phyloP scores from a whole-genome alignment of 2,113 vertebrate species.

The Serinus canaria region DNA sequence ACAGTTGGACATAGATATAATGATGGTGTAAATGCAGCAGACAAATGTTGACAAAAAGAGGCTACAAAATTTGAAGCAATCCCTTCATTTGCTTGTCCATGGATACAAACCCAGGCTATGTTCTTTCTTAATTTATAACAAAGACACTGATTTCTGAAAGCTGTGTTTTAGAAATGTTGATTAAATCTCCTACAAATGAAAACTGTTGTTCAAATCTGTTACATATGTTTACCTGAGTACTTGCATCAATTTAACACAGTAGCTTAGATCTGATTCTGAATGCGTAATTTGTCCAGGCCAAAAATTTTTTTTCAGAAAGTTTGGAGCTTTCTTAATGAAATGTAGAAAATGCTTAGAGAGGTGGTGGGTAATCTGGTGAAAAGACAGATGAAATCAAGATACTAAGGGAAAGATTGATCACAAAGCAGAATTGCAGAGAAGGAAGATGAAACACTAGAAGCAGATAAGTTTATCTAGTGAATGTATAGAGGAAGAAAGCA shows the following conservation, averaged over 20 bases:
- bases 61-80: neutral
- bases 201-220: neutral
- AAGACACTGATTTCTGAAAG: neutral
- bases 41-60: neutral
- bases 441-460: conserved; percentile 26
- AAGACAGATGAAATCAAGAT: conserved; percentile 30
- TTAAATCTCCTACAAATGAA: neutral
- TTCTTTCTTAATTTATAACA: neutral
- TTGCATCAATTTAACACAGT: neutral
- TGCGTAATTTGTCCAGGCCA: neutral
- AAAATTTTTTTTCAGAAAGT: neutral
- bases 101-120: neutral
- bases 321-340: conserved; percentile 8
- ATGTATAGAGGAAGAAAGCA: neutral
- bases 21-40: neutral
- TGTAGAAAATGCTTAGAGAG: conserved; percentile 13
- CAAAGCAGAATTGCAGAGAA: conserved; percentile 27
- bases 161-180: neutral
- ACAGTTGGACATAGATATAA: neutral
- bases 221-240: neutral
- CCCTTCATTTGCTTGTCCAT: neutral
- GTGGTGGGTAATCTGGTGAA: conserved; percentile 11
- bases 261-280: neutral
- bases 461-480: conserved; percentile 33
- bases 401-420: conserved; percentile 12